A percentile compares a stretch with the other conserved stretches of the same genome.
These are phyloP conservation scores for Gambusia yucatana DNA, from an alignment of 2,797 vertebrate species.

Conservation along the genomic window DNA sequence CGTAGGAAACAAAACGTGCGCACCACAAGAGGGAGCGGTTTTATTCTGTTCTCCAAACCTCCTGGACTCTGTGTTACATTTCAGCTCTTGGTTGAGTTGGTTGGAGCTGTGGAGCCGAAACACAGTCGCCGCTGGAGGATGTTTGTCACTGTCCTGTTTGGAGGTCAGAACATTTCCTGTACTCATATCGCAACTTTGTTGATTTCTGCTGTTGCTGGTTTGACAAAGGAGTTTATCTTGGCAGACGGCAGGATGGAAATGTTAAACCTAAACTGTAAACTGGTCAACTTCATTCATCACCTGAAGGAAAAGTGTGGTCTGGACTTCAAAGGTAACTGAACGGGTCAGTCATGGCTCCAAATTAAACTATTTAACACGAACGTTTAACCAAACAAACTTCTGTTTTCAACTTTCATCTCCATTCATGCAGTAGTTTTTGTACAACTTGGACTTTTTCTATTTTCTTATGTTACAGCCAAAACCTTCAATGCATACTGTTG, in stretches of 20 bases:
- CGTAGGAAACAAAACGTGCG: slow-evolving; percentile 31
- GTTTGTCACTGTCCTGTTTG: slow-evolving; percentile 78
- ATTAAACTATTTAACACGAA: neutral
- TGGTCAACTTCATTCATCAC: slow-evolving; percentile 75
- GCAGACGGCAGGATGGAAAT: slow-evolving; percentile 72
- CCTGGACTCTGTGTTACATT: slow-evolving; percentile 1
- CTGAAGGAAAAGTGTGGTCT: slow-evolving; percentile 73
- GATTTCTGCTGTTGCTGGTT: neutral
- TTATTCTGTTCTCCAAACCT: slow-evolving; percentile 13
- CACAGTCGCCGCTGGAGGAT: slow-evolving; percentile 49
- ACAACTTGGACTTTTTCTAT: neutral
- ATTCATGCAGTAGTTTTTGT: neutral
- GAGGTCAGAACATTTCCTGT: slow-evolving; percentile 66
- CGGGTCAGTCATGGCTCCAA: neutral
- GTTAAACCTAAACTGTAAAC: slow-evolving; percentile 77
- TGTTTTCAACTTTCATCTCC: neutral
- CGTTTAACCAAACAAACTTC: neutral
- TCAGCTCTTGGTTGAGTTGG: neutral
- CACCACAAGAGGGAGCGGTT: slow-evolving; percentile 50
- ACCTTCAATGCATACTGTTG: neutral
- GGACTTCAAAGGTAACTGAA: slow-evolving; percentile 60
- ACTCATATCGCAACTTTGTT: neutral
- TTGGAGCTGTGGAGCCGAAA: neutral
- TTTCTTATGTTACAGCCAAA: neutral
- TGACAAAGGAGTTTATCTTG: slow-evolving; percentile 17